A percentile compares a stretch with the other conserved stretches of the same genome.
These are phyloP conservation scores for Megathymus violae DNA, from an alignment of 1,140 invertebrate species.

Conservation along the genomic window DNA sequence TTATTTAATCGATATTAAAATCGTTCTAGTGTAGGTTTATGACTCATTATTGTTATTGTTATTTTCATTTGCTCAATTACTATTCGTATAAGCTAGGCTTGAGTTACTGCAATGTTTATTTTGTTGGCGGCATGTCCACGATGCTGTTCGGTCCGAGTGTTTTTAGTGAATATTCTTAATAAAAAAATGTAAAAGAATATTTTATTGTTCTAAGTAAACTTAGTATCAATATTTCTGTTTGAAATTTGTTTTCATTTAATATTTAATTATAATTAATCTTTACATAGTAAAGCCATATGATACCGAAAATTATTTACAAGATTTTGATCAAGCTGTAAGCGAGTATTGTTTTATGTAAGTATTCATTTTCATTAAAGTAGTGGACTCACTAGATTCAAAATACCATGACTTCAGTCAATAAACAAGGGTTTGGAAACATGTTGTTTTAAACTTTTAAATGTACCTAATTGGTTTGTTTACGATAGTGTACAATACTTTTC, in stretches of 20 bases:
- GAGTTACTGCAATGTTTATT: constrained; percentile 61
- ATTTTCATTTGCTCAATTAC: constrained; percentile 83
- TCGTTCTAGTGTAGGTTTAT: constrained; percentile 54
- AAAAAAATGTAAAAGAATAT: constrained; percentile 16
- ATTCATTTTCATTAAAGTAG: constrained; percentile 6
- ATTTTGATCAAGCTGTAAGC: constrained; percentile 23
- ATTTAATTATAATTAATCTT: constrained; percentile 25
- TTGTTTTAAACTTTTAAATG: too few species aligned
- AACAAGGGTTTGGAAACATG: background rate
- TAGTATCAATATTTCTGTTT: constrained; percentile 13
- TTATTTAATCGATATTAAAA: constrained; percentile 67
- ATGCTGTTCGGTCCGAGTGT: constrained; percentile 2
- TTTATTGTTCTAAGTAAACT: constrained; percentile 14
- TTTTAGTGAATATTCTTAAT: constrained; percentile 5
- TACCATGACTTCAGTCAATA: background rate
- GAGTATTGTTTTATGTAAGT: constrained; percentile 17
- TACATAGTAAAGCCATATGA: constrained; percentile 18
- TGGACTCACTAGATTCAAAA: constrained; percentile 4
- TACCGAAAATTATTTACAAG: constrained; percentile 21
- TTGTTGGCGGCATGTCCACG: constrained; percentile 49
- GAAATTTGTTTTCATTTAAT: background rate
- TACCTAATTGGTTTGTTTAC: too few species aligned
- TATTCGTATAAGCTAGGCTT: constrained; percentile 72
- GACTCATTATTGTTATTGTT: constrained; percentile 75
- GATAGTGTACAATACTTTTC: too few species aligned